A percentile compares a stretch with the other conserved stretches of the same genome.
Conservation (phyloP, 1,140 invertebrate species). For the Drosophila arawakana region DNA sequence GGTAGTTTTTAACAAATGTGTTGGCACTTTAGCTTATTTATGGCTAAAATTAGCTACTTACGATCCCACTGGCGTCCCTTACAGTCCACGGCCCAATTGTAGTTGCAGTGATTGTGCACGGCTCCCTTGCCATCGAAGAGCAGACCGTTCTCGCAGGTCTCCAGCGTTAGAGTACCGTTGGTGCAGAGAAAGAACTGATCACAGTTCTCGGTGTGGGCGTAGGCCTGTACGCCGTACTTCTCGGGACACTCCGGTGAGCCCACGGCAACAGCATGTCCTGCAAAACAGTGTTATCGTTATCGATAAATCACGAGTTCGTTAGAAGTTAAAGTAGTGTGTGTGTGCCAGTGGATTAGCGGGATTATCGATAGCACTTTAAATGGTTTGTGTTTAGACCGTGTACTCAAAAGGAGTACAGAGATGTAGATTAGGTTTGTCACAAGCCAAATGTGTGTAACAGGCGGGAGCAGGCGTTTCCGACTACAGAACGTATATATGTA, state of each 20-base stretch:
- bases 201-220: slow-evolving; percentile 93
- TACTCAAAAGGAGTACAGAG: no score
- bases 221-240: slow-evolving; percentile 89
- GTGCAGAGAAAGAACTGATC: slow-evolving; percentile 95
- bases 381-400: no score
- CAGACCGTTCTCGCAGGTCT: slow-evolving; percentile 96
- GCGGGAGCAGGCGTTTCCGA: no score
- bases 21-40: neutral
- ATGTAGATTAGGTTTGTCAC: no score
- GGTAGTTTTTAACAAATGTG: no score
- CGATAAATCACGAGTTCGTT: neutral
- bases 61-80: slow-evolving; percentile 92
- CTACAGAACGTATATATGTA: no score
- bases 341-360: no score
- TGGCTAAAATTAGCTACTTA: slow-evolving; percentile 85
- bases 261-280: slow-evolving; percentile 72
- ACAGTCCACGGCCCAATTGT: slow-evolving; percentile 96
- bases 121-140: slow-evolving; percentile 95
- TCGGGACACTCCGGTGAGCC: slow-evolving; percentile 88
- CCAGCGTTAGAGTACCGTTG: slow-evolving; percentile 95
- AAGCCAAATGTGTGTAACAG: no score
- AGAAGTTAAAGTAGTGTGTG: no score
- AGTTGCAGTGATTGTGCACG: slow-evolving; percentile 96
- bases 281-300: slow-evolving; percentile 6
- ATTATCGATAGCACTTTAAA: no score